Conservation (phyloP, 2,888 invertebrate genomes). For the Periphyllus acericola region DNA sequence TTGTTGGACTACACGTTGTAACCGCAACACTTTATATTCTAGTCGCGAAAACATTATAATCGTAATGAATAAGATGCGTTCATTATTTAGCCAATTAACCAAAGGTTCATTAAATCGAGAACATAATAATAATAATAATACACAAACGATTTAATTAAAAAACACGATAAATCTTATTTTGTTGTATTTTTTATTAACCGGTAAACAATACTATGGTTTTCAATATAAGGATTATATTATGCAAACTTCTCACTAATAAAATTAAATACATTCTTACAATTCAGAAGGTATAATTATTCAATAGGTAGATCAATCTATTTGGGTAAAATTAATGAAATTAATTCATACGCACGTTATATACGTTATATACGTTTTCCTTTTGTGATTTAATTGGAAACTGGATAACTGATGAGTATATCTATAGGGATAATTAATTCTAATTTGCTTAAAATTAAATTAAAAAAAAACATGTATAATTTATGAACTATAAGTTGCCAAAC, state of each 20-base stretch:
- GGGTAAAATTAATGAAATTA: neutral
- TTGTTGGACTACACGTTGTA: too few relatives aligned
- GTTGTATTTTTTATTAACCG: neutral
- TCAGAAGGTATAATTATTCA: neutral
- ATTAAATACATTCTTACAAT: neutral
- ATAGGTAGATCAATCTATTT: neutral
- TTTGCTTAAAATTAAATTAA: neutral
- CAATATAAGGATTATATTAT: neutral
- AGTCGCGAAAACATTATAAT: too few relatives aligned
- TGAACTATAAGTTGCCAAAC: neutral
- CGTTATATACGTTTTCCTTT: neutral
- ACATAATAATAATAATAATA: too few relatives aligned
- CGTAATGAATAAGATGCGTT: too few relatives aligned
- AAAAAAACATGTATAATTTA: neutral
- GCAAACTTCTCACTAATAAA: neutral
- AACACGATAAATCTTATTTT: too few relatives aligned
- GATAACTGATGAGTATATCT: neutral
- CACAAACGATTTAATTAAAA: too few relatives aligned
- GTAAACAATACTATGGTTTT: neutral
- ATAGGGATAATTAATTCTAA: neutral
- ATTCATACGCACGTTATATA: neutral
- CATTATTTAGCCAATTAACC: too few relatives aligned
- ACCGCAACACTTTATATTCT: too few relatives aligned
- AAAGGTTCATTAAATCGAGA: too few relatives aligned
- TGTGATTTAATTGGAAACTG: neutral